Percentiles rank a stretch among this genome's conserved stretches.
phyloP scores from a whole-genome alignment of 1,140 invertebrate species.

The Delia radicum region DNA sequence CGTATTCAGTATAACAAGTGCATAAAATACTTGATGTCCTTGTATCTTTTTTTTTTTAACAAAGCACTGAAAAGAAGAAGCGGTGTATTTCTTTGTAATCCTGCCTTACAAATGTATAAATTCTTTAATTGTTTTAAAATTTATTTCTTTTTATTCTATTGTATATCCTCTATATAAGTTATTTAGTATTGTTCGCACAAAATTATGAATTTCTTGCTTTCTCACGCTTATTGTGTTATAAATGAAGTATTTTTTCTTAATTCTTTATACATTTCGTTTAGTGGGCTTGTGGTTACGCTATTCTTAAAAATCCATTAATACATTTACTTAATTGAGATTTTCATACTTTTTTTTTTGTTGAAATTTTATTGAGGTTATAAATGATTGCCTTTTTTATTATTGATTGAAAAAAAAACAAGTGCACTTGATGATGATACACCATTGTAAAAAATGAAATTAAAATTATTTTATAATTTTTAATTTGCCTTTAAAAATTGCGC shows the following conservation, averaged over 20 bases:
- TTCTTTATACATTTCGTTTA: not conserved
- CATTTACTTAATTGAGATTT: conserved; percentile 27
- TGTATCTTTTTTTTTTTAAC: not conserved
- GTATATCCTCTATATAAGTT: not conserved
- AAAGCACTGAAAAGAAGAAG: not conserved
- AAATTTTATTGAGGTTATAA: not conserved
- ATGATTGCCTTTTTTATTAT: no score
- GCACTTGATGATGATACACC: not conserved
- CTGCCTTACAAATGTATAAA: not conserved
- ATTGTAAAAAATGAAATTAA: not conserved
- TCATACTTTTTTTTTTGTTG: conserved; percentile 23
- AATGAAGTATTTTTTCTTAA: not conserved
- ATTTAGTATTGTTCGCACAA: not conserved
- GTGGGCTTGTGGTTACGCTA: conserved; percentile 32
- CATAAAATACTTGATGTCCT: conserved; percentile 6
- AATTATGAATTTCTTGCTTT: conserved; percentile 29
- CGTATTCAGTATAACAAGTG: not conserved
- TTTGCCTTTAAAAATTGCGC: not conserved
- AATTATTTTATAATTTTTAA: not conserved
- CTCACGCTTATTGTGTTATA: conserved; percentile 22
- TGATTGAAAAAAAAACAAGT: no score
- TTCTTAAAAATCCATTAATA: conserved; percentile 41
- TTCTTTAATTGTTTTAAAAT: not conserved
- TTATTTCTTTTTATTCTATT: not conserved
- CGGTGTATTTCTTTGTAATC: not conserved